Evolutionary conservation across 2,113 vertebrate species (phyloP), one percentile per base, ranked within the genome.

Genomic region (Hiodon alosoides): DNA sequence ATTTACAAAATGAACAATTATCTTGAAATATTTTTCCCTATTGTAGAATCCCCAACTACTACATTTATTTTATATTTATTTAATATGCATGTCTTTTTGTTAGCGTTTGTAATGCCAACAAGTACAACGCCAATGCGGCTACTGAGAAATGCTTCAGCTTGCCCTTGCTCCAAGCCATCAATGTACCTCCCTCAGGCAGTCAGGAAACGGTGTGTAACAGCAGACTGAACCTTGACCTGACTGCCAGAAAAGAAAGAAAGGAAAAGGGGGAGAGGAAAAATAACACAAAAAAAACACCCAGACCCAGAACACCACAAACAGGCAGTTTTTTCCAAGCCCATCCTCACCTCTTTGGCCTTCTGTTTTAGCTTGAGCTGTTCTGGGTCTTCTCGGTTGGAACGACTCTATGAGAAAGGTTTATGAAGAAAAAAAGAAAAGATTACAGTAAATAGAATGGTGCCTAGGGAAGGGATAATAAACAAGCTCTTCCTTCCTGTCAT

Each of bases 1-100:
- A 95, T 95, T 98, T 95, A 95, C 94, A 95, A 96, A 96, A 97
- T 93, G 95, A 96, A 96, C 95, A 97, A 95, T 96, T 96, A 97
- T 93, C 93, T 94, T 94, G 94, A 92, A 93, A 93, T 94, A 93
- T 91, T 91, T 90, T 90, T 93, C 88, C 88, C 89, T 90, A 92
- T 93, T 93, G 90, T 92, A 93, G 81, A 14, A 16, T 17, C 62
- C 59, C 71, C 68, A 72, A 59, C 90, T 89, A 87, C 90, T 60
- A 59, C 46, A 67, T 67, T 7, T 47, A 4, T 67, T 1, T 50
- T 3, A 48, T 31, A 72, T 7, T 59, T 54, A 67, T 3, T 10
- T 59, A 52, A 31, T 11, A 16, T 10, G 2, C 59, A 14, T 52
- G 47, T 50, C 10, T 62, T 70, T 69, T 16, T 62, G 62, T 51